A percentile compares a stretch with the other conserved stretches of the same genome.
These are phyloP conservation scores for Nomada fucata DNA, from an alignment of 2,888 invertebrate genomes.

Conservation along the genomic window DNA sequence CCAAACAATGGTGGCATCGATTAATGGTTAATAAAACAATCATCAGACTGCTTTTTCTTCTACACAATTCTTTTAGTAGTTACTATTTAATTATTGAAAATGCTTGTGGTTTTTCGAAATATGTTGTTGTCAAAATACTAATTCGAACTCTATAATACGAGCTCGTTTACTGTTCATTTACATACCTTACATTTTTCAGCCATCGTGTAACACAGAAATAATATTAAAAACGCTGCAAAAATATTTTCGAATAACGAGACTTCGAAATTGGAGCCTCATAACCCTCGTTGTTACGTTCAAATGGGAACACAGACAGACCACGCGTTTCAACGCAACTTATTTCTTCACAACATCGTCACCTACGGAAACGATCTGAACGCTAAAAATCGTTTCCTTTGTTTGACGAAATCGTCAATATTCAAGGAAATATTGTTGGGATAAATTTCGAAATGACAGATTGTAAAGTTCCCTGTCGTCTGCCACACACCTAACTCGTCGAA, in stretches of 20 bases:
- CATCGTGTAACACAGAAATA: slow-evolving; percentile 72
- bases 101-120: neutral
- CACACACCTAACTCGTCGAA: slow-evolving; percentile 16
- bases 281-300: slow-evolving; percentile 69
- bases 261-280: slow-evolving; percentile 78
- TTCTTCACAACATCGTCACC: slow-evolving; percentile 26
- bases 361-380: neutral
- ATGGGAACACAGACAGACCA: slow-evolving; percentile 39
- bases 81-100: neutral
- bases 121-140: neutral
- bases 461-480: slow-evolving; percentile 48
- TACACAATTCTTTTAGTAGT: neutral
- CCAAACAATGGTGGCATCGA: neutral
- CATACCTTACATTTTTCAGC: slow-evolving; percentile 81
- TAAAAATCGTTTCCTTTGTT: neutral
- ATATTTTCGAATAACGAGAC: slow-evolving; percentile 68
- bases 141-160: neutral
- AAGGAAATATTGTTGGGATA: slow-evolving; percentile 29
- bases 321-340: slow-evolving; percentile 25
- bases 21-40: neutral
- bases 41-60: neutral
- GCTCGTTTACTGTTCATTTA: slow-evolving; percentile 6
- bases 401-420: neutral
- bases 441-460: slow-evolving; percentile 41
- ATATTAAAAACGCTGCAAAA: slow-evolving; percentile 70